phyloP scores from a whole-genome alignment of 2,113 vertebrate species.

The Polypterus bichir region DNA sequence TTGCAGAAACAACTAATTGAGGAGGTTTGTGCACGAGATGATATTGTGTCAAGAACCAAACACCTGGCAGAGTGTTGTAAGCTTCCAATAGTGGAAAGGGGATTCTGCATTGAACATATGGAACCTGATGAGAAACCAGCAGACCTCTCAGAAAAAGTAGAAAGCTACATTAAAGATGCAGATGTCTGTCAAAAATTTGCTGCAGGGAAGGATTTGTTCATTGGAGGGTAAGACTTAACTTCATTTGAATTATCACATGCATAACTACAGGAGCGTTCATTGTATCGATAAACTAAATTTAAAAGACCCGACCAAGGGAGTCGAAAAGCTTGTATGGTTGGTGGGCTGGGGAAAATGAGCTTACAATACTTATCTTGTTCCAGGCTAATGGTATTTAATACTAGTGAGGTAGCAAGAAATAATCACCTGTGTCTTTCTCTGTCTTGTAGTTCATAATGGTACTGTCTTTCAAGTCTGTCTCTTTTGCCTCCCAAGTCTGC shows the following conservation, averaged over 20 bases:
- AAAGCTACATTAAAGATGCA: slow-evolving; percentile 2
- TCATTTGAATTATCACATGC: not conserved
- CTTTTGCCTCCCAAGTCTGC: too few species aligned
- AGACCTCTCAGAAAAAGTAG: not conserved
- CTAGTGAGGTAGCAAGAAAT: too few species aligned
- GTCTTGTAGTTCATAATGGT: too few species aligned
- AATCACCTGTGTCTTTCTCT: too few species aligned
- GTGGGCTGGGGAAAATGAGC: too few species aligned
- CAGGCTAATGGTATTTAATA: too few species aligned
- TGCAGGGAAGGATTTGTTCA: not conserved
- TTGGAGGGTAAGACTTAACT: not conserved
- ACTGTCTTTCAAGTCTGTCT: too few species aligned
- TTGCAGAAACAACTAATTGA: not conserved
- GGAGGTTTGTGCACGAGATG: not conserved
- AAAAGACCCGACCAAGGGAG: too few species aligned
- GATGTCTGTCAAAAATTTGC: not conserved
- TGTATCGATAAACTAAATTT: too few species aligned
- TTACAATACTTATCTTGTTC: too few species aligned
- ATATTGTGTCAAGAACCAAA: not conserved
- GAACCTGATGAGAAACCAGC: slow-evolving; percentile 1
- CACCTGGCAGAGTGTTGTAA: slow-evolving; percentile 2
- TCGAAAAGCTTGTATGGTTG: too few species aligned
- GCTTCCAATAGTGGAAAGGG: not conserved
- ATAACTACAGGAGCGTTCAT: too few species aligned
- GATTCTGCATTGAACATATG: not conserved